Base-by-base conservation (phyloP, 1,140 invertebrate genomes). In the Sycophaga agraensis region DNA sequence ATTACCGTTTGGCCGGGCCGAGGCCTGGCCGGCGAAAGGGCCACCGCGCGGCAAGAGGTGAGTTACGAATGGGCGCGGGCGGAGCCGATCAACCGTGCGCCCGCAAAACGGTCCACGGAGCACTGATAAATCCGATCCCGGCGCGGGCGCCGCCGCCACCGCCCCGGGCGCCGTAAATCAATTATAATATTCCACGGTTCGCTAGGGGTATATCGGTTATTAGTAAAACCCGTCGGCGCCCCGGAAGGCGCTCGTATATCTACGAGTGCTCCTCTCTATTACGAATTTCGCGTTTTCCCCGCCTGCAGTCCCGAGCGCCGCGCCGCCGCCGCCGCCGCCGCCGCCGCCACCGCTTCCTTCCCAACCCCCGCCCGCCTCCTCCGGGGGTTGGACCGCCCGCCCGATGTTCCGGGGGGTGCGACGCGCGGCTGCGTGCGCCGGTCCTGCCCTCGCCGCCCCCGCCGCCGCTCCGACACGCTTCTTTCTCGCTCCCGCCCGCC, bases 181-280 rank as follows among this genome's bases (percentile, higher is more conserved):
- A 79, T 79, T 79, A 79, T 79, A 78, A 79, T 78, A 79, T 79
- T 79, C 75, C 75, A 79, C 73, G 76, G 73, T 74, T 77, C 70
- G 75, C 74, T 76, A 74, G 70, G 76, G 72, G 71, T 79, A 79
- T 77, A 79, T 77, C 71, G 75, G 76, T 78, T 79, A 78, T 79
- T 79, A 78, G 77, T 79, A 76, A 78, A 77, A 77, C 73, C 73
- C 73, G 70, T 75, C 71, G 73, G 56, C 69, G 69, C 68, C 73
- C 71, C 77, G 74, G 77, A 77, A 78, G 76, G 70, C 73, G 70
- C 66, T 70, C 74, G 68, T 75, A 79, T 79, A 79, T 77, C 63
- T 71, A 66, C 69, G 68, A 65, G 69, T 70, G 73, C 73, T 75
- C 72, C 73, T 76, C 75, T 73, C 74, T 71, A 73, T 74, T 77